Evolutionary conservation across 2,113 vertebrate species (phyloP).

Genomic region (Solea senegalensis): DNA sequence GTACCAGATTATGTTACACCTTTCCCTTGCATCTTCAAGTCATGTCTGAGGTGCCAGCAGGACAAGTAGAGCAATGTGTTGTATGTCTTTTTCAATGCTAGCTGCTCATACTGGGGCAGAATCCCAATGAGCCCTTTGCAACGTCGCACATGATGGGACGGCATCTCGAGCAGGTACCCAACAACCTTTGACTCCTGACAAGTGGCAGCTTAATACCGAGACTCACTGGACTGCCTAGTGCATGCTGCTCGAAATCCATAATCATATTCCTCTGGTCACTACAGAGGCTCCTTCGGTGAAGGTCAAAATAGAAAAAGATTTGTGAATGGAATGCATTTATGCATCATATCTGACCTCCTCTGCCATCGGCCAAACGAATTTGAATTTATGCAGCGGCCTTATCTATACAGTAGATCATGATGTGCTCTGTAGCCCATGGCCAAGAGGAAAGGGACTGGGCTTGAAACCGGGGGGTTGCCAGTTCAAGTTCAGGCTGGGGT

Average conservation of each 20-base stretch:
- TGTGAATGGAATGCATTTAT: not conserved
- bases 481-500: no score
- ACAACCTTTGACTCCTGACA: constrained; percentile 35
- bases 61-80: not conserved
- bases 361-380: not conserved
- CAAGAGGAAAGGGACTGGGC: no score
- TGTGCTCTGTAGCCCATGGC: no score
- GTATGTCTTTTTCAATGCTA: constrained; percentile 2
- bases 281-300: constrained; percentile 1
- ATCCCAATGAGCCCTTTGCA: constrained; percentile 22
- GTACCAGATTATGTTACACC: not conserved
- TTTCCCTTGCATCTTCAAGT: not conserved
- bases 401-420: constrained; percentile 14
- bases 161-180: constrained; percentile 29
- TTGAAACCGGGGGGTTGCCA: no score
- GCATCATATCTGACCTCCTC: not conserved
- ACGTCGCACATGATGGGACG: constrained; percentile 27
- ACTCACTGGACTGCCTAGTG: constrained; percentile 20
- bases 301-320: constrained; percentile 15
- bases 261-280: constrained; percentile 6
- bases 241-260: constrained; percentile 19
- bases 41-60: constrained; percentile 14
- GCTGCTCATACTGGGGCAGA: constrained; percentile 1
- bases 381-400: constrained; percentile 2
- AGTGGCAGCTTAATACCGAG: constrained; percentile 31